Base-by-base conservation (phyloP, 2,797 vertebrate genomes). In the Enteromius radiatus region DNA sequence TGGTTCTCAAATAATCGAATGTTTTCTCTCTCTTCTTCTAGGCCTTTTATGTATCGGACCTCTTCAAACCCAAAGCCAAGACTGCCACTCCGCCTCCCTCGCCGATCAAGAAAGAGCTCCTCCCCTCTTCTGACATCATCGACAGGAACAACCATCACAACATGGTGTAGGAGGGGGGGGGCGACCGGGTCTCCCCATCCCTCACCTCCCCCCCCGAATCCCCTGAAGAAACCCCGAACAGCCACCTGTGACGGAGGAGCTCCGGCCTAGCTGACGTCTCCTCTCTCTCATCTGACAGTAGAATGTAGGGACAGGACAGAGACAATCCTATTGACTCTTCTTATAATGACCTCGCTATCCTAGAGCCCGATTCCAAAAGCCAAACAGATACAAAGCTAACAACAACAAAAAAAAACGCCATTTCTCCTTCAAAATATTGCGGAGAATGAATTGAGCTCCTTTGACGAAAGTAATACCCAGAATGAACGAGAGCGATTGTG, bases 71-170 rank as follows among this genome's bases (percentile, higher is more conserved):
- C 68, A 95, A 96, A 92, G 92, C 86, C 63, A 96, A 95, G 82
- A 91, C 91, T 19, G 93, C 95, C 82, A 94, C 96, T 83, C 95
- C 96, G 38, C 93, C 97, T 1, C 96, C 96, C 76, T 94, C 97
- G 11, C 94, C 97, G 17, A 96, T 98, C 91, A 95, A 97, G 91
- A 98, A 97, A 93, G 98, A 99, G 88, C 95, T 98, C 76, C 96
- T 99, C 70, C 96, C 97, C 52, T 96, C 97, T 77, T 94, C 97
- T 85, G 98, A 99, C 93, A 97, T 98, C 92, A 99, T 97, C 54
- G 98, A 99, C 61, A 94, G 97, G 90, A 99, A 98, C 94, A 99
- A 97, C 89, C 98, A 98, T 92, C 97, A 98, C 92, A 98, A 98
- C 91, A 97, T 99, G 94, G 97, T 98, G 95, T 98, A 97, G 96